Base-by-base conservation (phyloP, 1,140 invertebrate genomes). In the Anastatus disparis region DNA sequence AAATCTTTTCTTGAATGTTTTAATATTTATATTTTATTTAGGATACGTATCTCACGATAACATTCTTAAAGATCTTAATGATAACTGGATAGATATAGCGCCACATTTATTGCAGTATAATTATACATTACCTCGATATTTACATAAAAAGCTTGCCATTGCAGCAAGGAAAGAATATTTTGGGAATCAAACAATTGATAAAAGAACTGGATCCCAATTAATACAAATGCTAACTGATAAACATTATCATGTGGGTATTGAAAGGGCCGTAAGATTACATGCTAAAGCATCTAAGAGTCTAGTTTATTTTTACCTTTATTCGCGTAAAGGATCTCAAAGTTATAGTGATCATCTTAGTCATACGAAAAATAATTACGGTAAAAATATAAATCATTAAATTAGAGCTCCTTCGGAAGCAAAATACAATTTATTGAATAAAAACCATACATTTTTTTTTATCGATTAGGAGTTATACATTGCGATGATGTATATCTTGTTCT, bases 181-280 rank as follows among this genome's bases (percentile, higher is more conserved):
- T 35, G 63, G 35, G 8, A n/a, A 56, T 10, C 20, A 55, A 31
- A 10, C 12, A 2, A 66, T 66, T n/a, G 15, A 56, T 12, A 58
- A 20, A 10, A 15, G 3, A 8, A 67, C 52, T 2, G 38, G n/a
- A 13, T 22, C 3, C 15, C 6, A 2, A n/a, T 35, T 58, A 29
- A 67, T 56, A 26, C 22, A 20, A 15, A 42, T 67, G 64, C 40
- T 67, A 15, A 31, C 64, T 12, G 52, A 58, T n/a, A 42, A 67
- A 3, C 38, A 67, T 31, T 46, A 67, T 20, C 24, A 24, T 0
- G 44, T 29, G 22, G 24, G 27, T 10, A 67, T 56, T 8, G 52
- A 67, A 13, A 13, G n/a, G 26, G 27, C 35, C 3, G 17, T 58
- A 6, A 3, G 52, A 10, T 8, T 46, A 2, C 63, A 66, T 13